Evolutionary conservation across 2,113 vertebrate species (phyloP).

Genomic region (Grantiella picta): DNA sequence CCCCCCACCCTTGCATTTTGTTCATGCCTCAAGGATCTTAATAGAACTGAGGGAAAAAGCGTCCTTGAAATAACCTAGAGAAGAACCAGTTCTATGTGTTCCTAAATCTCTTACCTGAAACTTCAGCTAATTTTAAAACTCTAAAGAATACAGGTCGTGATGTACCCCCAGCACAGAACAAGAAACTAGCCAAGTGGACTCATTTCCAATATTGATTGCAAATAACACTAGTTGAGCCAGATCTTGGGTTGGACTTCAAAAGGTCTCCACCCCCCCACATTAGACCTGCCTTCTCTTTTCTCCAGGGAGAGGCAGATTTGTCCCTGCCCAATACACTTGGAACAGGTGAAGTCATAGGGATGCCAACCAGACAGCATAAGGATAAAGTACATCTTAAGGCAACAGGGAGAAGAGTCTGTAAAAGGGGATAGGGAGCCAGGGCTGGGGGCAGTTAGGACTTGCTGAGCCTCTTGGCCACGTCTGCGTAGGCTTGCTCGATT

Average conservation of each 20-base stretch:
- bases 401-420: slow-evolving; percentile 40
- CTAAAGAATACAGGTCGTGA: not conserved
- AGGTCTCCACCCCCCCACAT: not conserved
- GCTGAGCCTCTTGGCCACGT: slow-evolving; percentile 88
- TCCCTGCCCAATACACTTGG: not conserved
- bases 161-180: not conserved
- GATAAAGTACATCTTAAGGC: slow-evolving; percentile 42
- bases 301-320: not conserved
- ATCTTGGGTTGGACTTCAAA: slow-evolving; percentile 4
- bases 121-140: not conserved
- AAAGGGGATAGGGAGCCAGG: not conserved
- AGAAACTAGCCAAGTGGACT: not conserved
- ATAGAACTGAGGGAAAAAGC: not conserved
- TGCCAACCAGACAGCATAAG: not conserved
- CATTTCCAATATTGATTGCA: slow-evolving; percentile 14
- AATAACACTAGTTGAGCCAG: slow-evolving; percentile 4
- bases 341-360: not conserved
- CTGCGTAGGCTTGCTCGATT: slow-evolving; percentile 90
- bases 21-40: not conserved
- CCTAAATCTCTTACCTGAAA: not conserved
- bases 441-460: slow-evolving; percentile 72
- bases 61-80: not conserved
- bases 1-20: not conserved
- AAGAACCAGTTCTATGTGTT: not conserved
- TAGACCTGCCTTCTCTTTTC: not conserved